Conservation (phyloP, 30 jellyfish, hydroid and myxozoan genomes). For the Aurelia coerulea region DNA sequence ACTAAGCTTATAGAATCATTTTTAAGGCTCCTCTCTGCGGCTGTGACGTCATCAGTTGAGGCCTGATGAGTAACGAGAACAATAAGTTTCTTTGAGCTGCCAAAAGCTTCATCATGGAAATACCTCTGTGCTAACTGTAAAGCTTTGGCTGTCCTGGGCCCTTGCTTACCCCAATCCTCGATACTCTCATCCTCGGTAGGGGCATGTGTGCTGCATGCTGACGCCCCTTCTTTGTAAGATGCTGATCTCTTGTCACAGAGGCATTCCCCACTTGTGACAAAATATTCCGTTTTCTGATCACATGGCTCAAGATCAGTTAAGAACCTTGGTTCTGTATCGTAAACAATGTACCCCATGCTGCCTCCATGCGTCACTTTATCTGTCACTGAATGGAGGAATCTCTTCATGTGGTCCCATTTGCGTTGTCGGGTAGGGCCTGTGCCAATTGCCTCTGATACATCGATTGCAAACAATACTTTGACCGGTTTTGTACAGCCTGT, state of each 20-base stretch:
- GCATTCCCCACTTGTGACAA: constrained; percentile 88
- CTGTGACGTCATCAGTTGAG: constrained; percentile 87
- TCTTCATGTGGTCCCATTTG: constrained; percentile 89
- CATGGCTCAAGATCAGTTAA: constrained; percentile 77
- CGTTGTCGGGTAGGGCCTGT: constrained; percentile 85
- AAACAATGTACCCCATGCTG: constrained; percentile 82
- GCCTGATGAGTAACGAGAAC: constrained; percentile 89
- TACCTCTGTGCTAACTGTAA: constrained; percentile 72
- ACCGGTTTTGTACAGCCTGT: constrained; percentile 93
- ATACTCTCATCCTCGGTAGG: constrained; percentile 88
- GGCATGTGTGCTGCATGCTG: constrained; percentile 88
- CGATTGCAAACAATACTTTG: constrained; percentile 82
- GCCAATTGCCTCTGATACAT: constrained; percentile 98
- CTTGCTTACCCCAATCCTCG: constrained; percentile 97
- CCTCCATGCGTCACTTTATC: constrained; percentile 77
- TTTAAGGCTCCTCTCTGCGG: constrained; percentile 82
- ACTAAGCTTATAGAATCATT: constrained; percentile 89
- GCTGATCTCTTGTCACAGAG: constrained; percentile 73
- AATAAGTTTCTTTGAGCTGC: constrained; percentile 74
- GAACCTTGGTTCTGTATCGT: constrained; percentile 94
- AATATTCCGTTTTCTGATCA: constrained; percentile 89
- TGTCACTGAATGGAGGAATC: constrained; percentile 78
- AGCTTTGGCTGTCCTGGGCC: constrained; percentile 99
- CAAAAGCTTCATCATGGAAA: constrained; percentile 49
- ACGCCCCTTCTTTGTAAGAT: constrained; percentile 22